Evolutionary conservation across 1,140 invertebrate genomes (phyloP).

Genomic region (Lithobius niger): DNA sequence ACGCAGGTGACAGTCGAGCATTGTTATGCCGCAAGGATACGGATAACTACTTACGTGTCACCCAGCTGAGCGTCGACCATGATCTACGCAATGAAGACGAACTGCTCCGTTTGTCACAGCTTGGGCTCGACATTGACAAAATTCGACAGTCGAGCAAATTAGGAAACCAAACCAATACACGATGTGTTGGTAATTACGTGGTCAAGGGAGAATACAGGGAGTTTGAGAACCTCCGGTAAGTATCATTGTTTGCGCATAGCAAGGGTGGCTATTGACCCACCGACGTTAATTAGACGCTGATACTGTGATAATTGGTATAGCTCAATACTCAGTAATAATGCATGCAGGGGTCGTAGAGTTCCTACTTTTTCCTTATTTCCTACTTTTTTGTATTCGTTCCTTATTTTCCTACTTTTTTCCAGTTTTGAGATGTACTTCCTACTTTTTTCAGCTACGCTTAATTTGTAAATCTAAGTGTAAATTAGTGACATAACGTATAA

Average conservation of each 20-base stretch:
- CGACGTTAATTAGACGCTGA: too few species aligned
- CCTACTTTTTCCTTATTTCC: too few species aligned
- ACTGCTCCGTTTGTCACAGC: conserved; percentile 26
- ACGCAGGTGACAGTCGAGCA: conserved; percentile 48
- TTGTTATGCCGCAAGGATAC: conserved; percentile 65
- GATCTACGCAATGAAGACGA: conserved; percentile 58
- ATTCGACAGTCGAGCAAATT: conserved; percentile 25
- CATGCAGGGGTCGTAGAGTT: too few species aligned
- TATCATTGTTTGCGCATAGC: not conserved
- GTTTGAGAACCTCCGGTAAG: conserved; percentile 46
- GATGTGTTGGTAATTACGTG: conserved; percentile 78
- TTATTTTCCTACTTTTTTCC: too few species aligned
- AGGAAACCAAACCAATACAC: conserved; percentile 39
- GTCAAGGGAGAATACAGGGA: conserved; percentile 77
- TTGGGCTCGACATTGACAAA: conserved; percentile 27
- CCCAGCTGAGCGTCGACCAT: conserved; percentile 69
- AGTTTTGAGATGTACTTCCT: too few species aligned
- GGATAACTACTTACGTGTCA: conserved; percentile 62
- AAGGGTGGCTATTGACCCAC: too few species aligned
- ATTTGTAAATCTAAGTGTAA: too few species aligned
- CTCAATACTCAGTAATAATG: too few species aligned
- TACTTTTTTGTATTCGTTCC: too few species aligned
- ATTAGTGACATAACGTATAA: too few species aligned
- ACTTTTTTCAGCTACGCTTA: too few species aligned
- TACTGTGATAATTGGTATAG: too few species aligned